Base-by-base conservation (phyloP, 2,113 vertebrate genomes). In the Chionodraco myersi region DNA sequence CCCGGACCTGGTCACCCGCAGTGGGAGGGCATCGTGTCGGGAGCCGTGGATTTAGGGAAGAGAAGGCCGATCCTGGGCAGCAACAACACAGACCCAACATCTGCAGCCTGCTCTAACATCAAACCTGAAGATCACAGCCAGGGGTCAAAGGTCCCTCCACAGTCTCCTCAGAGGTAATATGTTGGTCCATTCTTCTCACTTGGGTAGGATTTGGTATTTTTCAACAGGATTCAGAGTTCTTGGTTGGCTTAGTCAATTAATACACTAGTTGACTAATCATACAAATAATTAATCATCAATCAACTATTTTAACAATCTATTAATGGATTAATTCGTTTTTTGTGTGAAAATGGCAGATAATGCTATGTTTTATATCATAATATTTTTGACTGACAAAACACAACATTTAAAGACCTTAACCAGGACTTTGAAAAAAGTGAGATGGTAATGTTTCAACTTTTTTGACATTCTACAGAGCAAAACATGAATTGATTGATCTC, bases 111-210 rank as follows among this genome's bases (percentile, higher is more conserved):
- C 74, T 83, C 64, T 62, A 58, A 83, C 64, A 21, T 68, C 48
- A 82, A 82, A 79, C 59, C 84, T 58, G 90, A 86, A 18, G 90
- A 89, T 11, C 73, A 26, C 36, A 85, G 26, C 51, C 57, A 75
- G 54, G 79, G 60, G 57, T 88, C 87, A 74, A 87, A 85, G 36
- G 62, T 71, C 74, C 10, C 70, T n/a, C 83, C 83, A 66, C 82
- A 75, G 45, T 87, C 90, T 41, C 79, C 85, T 34, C 65, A 87
- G 45, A 91, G 89, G 92, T 93, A 86, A 67, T 15, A 47, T 61
- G 2, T 75, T 57, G 1, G 13, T 51, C 10, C 1, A 16, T 49
- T 54, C 2, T 54, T 60, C 2, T 53, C 9, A 12, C 47, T 23
- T 18, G 11, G 51, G 13, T 9, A 21, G 16, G 9, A 73, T 63